Evolutionary conservation across 2,888 invertebrate genomes (phyloP), one percentile per base, ranked within the genome.

Genomic region (Acutogordius australiensis): DNA sequence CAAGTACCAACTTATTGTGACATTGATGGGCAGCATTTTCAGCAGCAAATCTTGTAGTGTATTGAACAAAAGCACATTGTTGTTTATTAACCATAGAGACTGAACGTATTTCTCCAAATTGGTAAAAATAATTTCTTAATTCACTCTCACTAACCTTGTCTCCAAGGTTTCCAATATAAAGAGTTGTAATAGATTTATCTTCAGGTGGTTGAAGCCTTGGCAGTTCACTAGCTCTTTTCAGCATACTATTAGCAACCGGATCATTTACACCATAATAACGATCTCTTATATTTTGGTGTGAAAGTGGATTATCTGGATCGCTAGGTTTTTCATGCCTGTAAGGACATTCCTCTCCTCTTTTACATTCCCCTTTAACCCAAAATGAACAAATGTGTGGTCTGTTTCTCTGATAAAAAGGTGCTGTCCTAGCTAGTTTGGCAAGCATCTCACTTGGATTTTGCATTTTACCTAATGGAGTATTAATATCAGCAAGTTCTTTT

Each of bases 311-410:
- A 73, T 90, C 90, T 23, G 90, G 88, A 73, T 91, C 90, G 1
- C 87, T 86, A 0, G 90, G 90, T 69, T 86, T 86, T 69, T 91
- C 90, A 67, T 90, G 90, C 72, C 74, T 75, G 69, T 88, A 90
- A 0, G 90, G 90, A 71, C 90, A 90, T 69, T 91, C 90, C 70
- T 91, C 90, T 23, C 90, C 90, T 70, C 90, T 75, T 67, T 85
- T 79, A 70, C 90, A 90, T 70, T 90, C 88, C 1, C 88, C 90
- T 74, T 90, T 91, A n/a, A 90, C 88, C 84, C 87, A 90, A 72
- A 90, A 91, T 0, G 87, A 87, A 70, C 90, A 90, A 60, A 90
- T 86, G 72, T 90, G 90, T 0, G 90, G 87, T 65, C 86, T 76
- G 68, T 90, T 90, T 61, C 90, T 75, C 69, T 88, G 87, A 71